Percentiles rank a stretch among this genome's conserved stretches.
These are phyloP conservation scores for Neodon shergylaensis DNA, from an alignment of 2,113 vertebrate genomes.

Conservation along the genomic window DNA sequence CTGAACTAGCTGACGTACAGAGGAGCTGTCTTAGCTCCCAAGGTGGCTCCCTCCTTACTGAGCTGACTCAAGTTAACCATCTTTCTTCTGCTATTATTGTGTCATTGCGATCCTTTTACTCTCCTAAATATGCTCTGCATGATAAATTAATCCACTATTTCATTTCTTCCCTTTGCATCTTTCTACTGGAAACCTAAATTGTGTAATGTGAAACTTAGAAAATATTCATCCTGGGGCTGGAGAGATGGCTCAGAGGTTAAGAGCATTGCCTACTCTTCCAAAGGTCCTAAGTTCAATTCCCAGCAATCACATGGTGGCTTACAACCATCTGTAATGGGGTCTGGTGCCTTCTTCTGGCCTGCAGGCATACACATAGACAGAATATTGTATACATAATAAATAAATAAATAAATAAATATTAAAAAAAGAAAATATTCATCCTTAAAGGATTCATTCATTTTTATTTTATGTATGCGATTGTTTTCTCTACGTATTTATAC, in stretches of 20 bases:
- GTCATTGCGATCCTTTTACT: neutral
- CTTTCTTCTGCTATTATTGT: neutral
- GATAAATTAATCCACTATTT: neutral
- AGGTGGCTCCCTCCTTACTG: neutral
- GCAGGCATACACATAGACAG: too few relatives aligned
- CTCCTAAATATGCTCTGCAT: neutral
- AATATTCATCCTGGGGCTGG: neutral
- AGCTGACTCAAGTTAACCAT: neutral
- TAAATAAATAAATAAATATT: too few relatives aligned
- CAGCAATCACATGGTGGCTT: too few relatives aligned
- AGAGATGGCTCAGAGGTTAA: too few relatives aligned
- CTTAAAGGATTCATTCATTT: neutral
- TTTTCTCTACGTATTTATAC: neutral
- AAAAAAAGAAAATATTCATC: neutral
- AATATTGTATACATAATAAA: too few relatives aligned
- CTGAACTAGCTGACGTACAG: accelerated
- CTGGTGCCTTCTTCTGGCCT: too few relatives aligned
- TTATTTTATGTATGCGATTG: neutral
- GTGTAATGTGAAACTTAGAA: neutral
- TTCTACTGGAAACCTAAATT: neutral
- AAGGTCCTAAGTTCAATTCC: too few relatives aligned
- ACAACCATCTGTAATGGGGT: too few relatives aligned
- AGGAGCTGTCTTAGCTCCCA: neutral
- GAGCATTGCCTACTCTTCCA: too few relatives aligned
- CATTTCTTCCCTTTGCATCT: neutral